Percentiles rank a stretch among this genome's conserved stretches.
Evolutionary conservation across 2,888 invertebrate species (phyloP).

Genomic region (Drosophila histrio): DNA sequence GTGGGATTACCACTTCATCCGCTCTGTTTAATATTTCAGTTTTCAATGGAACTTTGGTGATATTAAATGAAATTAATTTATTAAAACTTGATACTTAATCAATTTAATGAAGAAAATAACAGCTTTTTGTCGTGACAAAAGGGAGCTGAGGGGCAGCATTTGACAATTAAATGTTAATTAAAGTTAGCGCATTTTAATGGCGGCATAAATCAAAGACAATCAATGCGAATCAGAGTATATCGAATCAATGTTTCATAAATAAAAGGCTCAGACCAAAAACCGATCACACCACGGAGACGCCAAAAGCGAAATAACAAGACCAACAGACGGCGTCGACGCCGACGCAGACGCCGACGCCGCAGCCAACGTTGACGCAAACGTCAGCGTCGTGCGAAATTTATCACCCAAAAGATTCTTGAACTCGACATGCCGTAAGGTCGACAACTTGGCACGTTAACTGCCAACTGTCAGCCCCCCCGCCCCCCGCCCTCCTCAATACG

Average conservation of each 20-base stretch:
- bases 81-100: conserved; percentile 11
- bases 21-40: conserved; percentile 6
- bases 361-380: background rate
- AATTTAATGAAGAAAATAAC: background rate
- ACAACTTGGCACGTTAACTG: conserved; percentile 41
- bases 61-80: conserved; percentile 15
- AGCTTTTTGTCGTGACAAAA: no score
- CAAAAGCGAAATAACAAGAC: conserved; percentile 8
- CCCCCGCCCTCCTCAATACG: no score
- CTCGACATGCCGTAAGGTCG: conserved; percentile 61
- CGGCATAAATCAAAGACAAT: conserved; percentile 29
- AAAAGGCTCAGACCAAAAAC: no score
- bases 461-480: conserved; percentile 4
- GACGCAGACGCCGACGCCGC: background rate
- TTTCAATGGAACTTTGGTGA: conserved; percentile 19
- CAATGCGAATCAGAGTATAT: conserved; percentile 30
- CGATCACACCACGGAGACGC: background rate
- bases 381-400: conserved; percentile 38
- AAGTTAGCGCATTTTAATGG: conserved; percentile 17
- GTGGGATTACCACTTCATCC: no score
- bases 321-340: background rate
- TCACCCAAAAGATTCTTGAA: conserved; percentile 65
- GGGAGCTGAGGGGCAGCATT: background rate
- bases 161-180: conserved; percentile 37
- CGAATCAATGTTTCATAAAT: conserved; percentile 24